phyloP scores from a whole-genome alignment of 1,140 invertebrate species.

The Drosophila watanabei region DNA sequence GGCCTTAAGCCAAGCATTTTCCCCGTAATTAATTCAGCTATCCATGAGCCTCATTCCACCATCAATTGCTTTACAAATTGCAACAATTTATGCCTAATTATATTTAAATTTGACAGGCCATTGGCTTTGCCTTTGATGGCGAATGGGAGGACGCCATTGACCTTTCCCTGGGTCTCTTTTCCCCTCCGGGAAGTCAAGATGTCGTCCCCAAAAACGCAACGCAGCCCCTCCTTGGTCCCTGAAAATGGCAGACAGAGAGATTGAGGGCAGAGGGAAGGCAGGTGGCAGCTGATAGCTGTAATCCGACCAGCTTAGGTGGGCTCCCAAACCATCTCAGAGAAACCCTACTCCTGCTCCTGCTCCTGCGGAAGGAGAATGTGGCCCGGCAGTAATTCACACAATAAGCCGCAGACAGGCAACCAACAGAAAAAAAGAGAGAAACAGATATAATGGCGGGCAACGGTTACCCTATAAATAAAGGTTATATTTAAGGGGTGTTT shows the following conservation, averaged over 20 bases:
- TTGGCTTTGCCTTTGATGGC: conserved; percentile 14
- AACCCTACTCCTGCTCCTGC: conserved; percentile 6
- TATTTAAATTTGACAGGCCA: conserved; percentile 47
- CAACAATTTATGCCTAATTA: conserved; percentile 53
- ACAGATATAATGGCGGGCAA: conserved; percentile 13
- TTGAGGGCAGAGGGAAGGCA: neutral
- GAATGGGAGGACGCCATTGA: conserved; percentile 16
- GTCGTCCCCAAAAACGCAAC: conserved; percentile 1
- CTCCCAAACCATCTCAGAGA: conserved; percentile 23
- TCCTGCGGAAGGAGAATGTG: conserved; percentile 21
- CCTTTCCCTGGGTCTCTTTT: neutral
- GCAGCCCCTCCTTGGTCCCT: neutral
- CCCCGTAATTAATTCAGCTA: conserved; percentile 23
- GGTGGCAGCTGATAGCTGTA: conserved; percentile 16
- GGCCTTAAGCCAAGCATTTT: conserved; percentile 2
- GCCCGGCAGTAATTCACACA: conserved; percentile 73
- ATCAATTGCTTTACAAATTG: conserved; percentile 37
- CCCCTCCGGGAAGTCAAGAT: conserved; percentile 17
- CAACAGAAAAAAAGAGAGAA: conserved; percentile 21
- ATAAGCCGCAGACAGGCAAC: conserved; percentile 74
- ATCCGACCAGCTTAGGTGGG: conserved; percentile 6
- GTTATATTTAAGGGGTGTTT: too few relatives aligned
- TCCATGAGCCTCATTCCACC: neutral
- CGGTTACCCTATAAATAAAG: conserved; percentile 14
- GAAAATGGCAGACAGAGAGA: conserved; percentile 3